phyloP scores from a whole-genome alignment of 2,113 vertebrate genomes.

The Notarius quadriscutis region DNA sequence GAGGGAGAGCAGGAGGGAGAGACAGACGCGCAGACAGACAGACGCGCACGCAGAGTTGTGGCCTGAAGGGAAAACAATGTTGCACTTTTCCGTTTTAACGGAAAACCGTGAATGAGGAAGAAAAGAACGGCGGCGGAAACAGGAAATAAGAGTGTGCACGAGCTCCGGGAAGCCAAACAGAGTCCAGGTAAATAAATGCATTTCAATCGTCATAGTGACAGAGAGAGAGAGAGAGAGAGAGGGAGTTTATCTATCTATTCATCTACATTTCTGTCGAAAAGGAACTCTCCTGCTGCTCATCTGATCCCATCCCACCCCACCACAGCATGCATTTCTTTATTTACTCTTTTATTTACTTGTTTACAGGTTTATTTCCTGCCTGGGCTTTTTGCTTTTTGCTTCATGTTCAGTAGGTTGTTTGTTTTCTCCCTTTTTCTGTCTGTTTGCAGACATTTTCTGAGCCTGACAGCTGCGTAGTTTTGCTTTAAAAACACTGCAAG shows the following conservation, averaged over 20 bases:
- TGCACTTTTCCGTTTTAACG: constrained; percentile 22
- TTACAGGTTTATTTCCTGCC: background rate
- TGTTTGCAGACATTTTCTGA: background rate
- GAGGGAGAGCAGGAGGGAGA: constrained; percentile 31
- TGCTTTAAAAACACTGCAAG: background rate
- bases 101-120: constrained; percentile 25
- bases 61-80: constrained; percentile 25
- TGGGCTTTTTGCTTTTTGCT: background rate
- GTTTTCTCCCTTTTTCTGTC: background rate
- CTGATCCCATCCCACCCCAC: too few species aligned
- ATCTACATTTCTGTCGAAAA: background rate
- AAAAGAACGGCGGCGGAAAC: background rate
- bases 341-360: background rate
- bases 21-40: background rate
- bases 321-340: background rate
- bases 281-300: background rate
- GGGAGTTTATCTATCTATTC: background rate
- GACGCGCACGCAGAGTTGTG: constrained; percentile 26
- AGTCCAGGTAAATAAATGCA: background rate
- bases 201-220: background rate
- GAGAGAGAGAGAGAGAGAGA: background rate
- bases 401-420: background rate
- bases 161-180: background rate
- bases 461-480: background rate
- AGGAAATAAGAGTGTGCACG: constrained; percentile 7